phyloP scores from a whole-genome alignment of 1,140 invertebrate genomes.

The Polypedilum pembai region DNA sequence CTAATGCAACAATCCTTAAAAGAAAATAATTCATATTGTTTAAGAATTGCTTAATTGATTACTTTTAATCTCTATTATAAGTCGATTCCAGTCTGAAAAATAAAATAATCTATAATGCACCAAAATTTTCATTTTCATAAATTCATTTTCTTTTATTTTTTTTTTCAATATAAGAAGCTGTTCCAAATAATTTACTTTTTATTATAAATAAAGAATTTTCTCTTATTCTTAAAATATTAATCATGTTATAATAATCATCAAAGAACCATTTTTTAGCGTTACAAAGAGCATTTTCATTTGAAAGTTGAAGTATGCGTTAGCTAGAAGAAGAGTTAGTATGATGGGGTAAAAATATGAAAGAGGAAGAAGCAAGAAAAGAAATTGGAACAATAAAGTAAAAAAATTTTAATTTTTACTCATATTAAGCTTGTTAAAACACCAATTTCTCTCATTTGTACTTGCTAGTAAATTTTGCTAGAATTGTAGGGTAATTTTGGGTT shows the following conservation, averaged over 20 bases:
- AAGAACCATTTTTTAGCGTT: slow-evolving; percentile 21
- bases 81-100: no score
- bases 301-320: not conserved
- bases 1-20: slow-evolving; percentile 30
- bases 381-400: not conserved
- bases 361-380: not conserved
- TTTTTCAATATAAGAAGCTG: slow-evolving; percentile 18
- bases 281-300: not conserved
- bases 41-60: no score
- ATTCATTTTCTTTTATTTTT: slow-evolving; percentile 20
- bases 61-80: no score
- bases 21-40: not conserved
- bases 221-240: slow-evolving; percentile 7
- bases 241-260: not conserved
- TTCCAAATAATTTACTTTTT: slow-evolving; percentile 4
- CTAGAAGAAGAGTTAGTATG: not conserved
- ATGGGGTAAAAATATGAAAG: not conserved
- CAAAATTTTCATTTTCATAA: not conserved
- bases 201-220: slow-evolving; percentile 16
- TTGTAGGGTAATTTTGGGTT: not conserved
- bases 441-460: not conserved
- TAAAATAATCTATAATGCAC: no score
- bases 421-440: not conserved
- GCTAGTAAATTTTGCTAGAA: not conserved
- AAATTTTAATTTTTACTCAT: not conserved